Base-by-base conservation (phyloP, 2,888 invertebrate genomes). In the Brachyopa scutellaris region DNA sequence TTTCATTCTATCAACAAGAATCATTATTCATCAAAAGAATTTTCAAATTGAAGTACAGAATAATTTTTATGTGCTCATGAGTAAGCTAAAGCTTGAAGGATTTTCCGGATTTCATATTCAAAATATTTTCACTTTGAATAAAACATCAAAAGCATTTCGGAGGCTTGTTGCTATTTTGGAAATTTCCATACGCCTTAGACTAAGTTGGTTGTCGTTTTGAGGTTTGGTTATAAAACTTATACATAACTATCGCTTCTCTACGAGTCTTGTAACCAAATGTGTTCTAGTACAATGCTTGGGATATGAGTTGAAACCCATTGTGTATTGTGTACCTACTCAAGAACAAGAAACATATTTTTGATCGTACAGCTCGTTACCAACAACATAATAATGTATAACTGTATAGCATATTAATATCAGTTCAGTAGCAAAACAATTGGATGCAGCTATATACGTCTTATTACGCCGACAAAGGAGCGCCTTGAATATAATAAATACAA, bases 341-440 rank as follows among this genome's bases (percentile, higher is more conserved):
- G n/a, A n/a, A n/a, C n/a, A n/a, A n/a, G n/a, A n/a, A n/a, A n/a
- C n/a, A 26, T 26, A 26, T 26, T 5, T 26, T 33, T 53, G 33
- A 53, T 53, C 33, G 19, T 8, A 36, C 33, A 53, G 21, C 33
- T 36, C 53, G 26, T 19, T 53, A 53, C 33, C 33, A 11, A 3
- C 6, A 6, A 8, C 7, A 8, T 5, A 23, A 67, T 45, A 55
- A 45, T 66, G 21, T 8, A 67, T 57, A 29, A 13, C 33, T 23
- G 55, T 23, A 17, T 51, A 19, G 29, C n/a, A 15, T 33, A 45
- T 33, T 47, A 36, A 23, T 33, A 23, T 47, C 47, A n/a, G n/a
- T n/a, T n/a, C n/a, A n/a, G n/a, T n/a, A n/a, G n/a, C n/a, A n/a
- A 53, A 31, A 53, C 62, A 62, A 62, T 62, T 45, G 72, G 61